Evolutionary conservation across 2,888 invertebrate species (phyloP), one percentile per base, ranked within the genome.

Genomic region (Cryptocephalus moraei): DNA sequence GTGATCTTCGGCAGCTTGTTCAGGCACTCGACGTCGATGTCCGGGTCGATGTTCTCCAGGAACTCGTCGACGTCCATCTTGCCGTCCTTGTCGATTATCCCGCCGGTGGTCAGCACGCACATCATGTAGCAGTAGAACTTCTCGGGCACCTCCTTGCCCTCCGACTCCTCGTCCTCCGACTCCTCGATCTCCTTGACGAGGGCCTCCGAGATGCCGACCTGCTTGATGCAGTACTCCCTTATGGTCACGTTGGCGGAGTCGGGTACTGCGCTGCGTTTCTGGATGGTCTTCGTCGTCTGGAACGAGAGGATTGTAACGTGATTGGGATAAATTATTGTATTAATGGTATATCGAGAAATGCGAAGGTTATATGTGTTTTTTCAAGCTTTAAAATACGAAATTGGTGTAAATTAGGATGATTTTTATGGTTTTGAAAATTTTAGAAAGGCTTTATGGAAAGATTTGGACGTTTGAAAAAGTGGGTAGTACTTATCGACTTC

Each of bases 1-100:
- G 43, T 41, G 39, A 57, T 50, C 36, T 45, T 50, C 12, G 47
- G 47, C 9, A 50, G 31, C 12, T 50, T 51, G 10, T 48, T 44
- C 34, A 57, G 39, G 32, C 57, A 57, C 6, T 52, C 51, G 33
- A 47, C 44, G 32, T 56, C 52, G 9, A 53, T 39, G 12, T 45
- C 41, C 3, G 2, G 3, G 4, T 43, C 39, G 9, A 49, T 43
- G n/a, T 47, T 39, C 10, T 44, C 33, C 33, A 46, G 45, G 9
- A 49, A 38, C 31, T 12, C n/a, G n/a, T 49, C 38, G 2, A 45
- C 33, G 36, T 42, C n/a, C 9, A 49, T 12, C 14, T 12, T 13
- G 4, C 22, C 22, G 9, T 54, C 39, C 1, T 38, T 32, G 22
- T 49, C 47, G 8, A 50, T 48, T 8, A 46, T 13, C 9, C 49